These are phyloP conservation scores for Seira sanloemensis DNA, from an alignment of 2,888 invertebrate genomes.

Conservation along the genomic window DNA sequence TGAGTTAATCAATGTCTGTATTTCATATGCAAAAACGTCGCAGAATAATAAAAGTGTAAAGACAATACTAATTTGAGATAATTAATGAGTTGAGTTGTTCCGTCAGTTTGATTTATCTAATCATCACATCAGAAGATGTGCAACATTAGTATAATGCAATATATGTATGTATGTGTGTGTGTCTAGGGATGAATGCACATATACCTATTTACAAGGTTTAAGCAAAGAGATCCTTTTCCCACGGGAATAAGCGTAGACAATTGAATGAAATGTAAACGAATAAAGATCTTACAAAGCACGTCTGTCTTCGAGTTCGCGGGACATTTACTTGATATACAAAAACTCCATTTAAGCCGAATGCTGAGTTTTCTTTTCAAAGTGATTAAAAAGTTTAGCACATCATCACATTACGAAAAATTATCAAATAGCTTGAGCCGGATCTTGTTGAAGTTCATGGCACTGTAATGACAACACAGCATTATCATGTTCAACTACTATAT, in stretches of 20 bases:
- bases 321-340: conserved; percentile 26
- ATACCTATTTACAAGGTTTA: no score
- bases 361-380: conserved; percentile 28
- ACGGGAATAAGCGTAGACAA: no score
- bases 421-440: conserved; percentile 41
- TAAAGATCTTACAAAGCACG: no score
- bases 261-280: no score
- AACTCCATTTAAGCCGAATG: no score
- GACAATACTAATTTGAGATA: no score
- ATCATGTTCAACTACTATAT: not conserved
- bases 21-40: no score
- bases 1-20: no score
- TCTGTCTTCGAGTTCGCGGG: not conserved
- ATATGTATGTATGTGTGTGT: not conserved
- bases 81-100: conserved; percentile 8
- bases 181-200: no score
- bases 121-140: not conserved
- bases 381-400: conserved; percentile 7
- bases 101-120: conserved; percentile 46
- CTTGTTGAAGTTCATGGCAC: conserved; percentile 23
- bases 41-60: no score
- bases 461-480: not conserved
- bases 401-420: not conserved
- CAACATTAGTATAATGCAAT: no score
- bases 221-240: conserved; percentile 24